Conservation (phyloP, 2,888 invertebrate species). For the Tiliacea aurago region DNA sequence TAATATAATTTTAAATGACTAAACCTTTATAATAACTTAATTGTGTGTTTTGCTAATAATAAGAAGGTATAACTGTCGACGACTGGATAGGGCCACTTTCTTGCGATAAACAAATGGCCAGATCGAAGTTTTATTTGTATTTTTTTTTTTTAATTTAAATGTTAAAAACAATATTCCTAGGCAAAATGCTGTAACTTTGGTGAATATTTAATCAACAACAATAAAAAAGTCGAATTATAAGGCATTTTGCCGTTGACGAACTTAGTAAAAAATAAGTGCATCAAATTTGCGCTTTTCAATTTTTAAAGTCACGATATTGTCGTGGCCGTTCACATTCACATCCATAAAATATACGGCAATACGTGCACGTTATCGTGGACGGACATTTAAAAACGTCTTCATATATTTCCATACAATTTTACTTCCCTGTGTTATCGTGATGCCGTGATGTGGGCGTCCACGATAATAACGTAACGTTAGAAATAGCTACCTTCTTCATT, state of each 20-base stretch:
- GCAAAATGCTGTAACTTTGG: background rate
- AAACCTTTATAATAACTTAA: background rate
- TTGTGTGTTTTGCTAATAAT: constrained; percentile 4
- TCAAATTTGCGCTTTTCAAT: background rate
- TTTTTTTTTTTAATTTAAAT: too few species aligned
- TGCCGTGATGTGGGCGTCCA: background rate
- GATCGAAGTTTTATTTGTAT: background rate
- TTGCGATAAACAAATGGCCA: background rate
- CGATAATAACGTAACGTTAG: background rate
- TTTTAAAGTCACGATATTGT: background rate
- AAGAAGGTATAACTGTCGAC: background rate
- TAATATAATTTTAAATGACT: constrained; percentile 1
- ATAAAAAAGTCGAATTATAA: background rate
- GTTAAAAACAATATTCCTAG: background rate
- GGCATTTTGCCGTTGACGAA: background rate
- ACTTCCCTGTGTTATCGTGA: background rate
- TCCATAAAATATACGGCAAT: too few species aligned
- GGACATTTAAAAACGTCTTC: background rate
- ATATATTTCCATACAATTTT: background rate
- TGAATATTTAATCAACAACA: background rate
- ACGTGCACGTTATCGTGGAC: background rate
- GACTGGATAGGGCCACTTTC: background rate
- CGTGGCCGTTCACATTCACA: too few species aligned
- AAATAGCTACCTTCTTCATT: background rate
- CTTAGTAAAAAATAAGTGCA: too few species aligned